Base-by-base conservation (phyloP, 2,888 invertebrate genomes). In the Penaeus monodon region DNA sequence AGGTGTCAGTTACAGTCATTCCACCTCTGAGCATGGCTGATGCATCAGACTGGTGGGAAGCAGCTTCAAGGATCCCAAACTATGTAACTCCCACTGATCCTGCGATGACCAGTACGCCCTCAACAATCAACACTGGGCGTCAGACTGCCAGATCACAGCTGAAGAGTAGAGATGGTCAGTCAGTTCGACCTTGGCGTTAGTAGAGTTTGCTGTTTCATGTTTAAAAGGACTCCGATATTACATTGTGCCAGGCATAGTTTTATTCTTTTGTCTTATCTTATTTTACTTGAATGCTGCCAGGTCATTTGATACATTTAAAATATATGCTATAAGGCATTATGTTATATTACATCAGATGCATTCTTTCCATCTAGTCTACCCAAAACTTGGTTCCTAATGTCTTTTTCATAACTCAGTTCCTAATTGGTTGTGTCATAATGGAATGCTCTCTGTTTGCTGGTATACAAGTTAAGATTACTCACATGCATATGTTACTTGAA, bases 1-100 rank as follows among this genome's bases (percentile, higher is more conserved):
- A 78, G 44, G 29, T 86, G 49, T 57, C 63, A 4, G 24, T 29
- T 12, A 79, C 65, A 17, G 73, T 79, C 20, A 44, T 86, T 22
- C 86, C 86, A 22, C 86, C 86, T 10, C 78, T 86, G 27, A 79
- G 77, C 33, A 77, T 86, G 79, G 70, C 79, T 2, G 86, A 82
- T 49, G 86, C 83, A 38, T 66, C 82, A 22, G 79, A 83, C 20
- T 86, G 86, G 86, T 86, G 82, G 82, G 77, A 49, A 17, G 78
- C 70, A 24, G 76, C 77, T 8, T 70, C 70, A 33, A 82, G 73
- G 29, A 29, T 82, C 22, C 82, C 82, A 12, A 82, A 73, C 33
- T 17, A 70, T 29, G 27, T 73, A 4, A 22, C 33, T 24, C 24
- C 70, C 14, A 49, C 73, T 22, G 70, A 82, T 70, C 29, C 66